Conservation (phyloP, 2,113 vertebrate species). For the Triplophysa siluroides region DNA sequence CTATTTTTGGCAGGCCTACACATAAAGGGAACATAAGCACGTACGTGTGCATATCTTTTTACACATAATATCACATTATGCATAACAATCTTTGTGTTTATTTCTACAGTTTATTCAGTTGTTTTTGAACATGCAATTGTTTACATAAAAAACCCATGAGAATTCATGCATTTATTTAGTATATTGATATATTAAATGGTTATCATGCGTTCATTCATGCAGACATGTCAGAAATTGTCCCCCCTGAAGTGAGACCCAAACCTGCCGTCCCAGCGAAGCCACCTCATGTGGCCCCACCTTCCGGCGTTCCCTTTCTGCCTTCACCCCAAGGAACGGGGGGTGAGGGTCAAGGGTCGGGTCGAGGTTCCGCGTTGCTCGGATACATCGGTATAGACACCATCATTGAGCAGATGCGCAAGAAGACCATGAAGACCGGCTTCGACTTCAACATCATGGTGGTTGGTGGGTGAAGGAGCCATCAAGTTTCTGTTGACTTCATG, state of each 20-base stretch:
- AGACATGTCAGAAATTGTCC: constrained; percentile 95
- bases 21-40: not conserved
- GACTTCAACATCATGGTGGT: constrained; percentile 99
- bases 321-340: constrained; percentile 60
- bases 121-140: not conserved
- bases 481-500: not conserved
- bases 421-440: constrained; percentile 98
- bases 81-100: not conserved
- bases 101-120: not conserved
- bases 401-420: constrained; percentile 98
- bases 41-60: too few species aligned
- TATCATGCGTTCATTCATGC: constrained; percentile 1
- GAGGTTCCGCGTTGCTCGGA: constrained; percentile 83
- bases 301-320: constrained; percentile 62
- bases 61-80: too few species aligned
- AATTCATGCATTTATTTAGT: not conserved
- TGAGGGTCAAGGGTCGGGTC: constrained; percentile 59
- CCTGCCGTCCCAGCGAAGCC: constrained; percentile 92
- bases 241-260: constrained; percentile 89
- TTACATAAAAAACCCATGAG: too few species aligned
- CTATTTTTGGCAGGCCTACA: not conserved
- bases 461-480: constrained; percentile 71
- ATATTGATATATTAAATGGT: too few species aligned
- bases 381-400: constrained; percentile 97
- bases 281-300: constrained; percentile 76